These are phyloP conservation scores for Oedothorax gibbosus DNA, from an alignment of 1,140 invertebrate genomes.

Conservation along the genomic window DNA sequence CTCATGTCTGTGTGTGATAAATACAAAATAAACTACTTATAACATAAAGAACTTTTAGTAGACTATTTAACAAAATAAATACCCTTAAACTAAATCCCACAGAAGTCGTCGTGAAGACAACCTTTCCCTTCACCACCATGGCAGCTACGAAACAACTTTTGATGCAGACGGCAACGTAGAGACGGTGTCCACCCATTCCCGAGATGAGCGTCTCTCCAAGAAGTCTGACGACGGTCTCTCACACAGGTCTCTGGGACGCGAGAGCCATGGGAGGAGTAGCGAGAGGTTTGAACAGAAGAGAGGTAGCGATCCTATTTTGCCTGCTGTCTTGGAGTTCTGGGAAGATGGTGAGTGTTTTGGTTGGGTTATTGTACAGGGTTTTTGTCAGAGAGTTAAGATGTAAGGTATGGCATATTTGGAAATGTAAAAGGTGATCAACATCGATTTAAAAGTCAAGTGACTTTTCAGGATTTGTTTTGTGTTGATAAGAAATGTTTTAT, in stretches of 20 bases:
- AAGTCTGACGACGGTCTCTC: constrained; percentile 68
- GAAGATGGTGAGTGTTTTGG: constrained; percentile 77
- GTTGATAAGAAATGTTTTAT: too few species aligned
- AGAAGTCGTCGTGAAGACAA: constrained; percentile 52
- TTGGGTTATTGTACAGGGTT: background rate
- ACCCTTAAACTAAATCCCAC: background rate
- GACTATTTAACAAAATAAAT: background rate
- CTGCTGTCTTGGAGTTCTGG: constrained; percentile 92
- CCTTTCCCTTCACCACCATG: constrained; percentile 40
- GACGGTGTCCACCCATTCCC: constrained; percentile 73
- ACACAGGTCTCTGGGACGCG: constrained; percentile 61
- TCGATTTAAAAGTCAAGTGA: too few species aligned
- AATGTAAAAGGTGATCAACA: too few species aligned
- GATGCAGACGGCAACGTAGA: constrained; percentile 87
- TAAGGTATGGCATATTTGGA: too few species aligned
- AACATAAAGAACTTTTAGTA: background rate
- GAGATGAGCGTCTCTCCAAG: constrained; percentile 76
- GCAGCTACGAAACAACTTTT: constrained; percentile 78
- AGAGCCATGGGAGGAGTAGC: constrained; percentile 54
- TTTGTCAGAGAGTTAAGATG: too few species aligned
- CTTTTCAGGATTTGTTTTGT: too few species aligned
- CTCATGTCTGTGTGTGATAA: background rate
- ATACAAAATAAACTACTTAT: background rate
- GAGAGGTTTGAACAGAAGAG: constrained; percentile 65
- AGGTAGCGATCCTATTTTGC: constrained; percentile 88